Base-by-base conservation (phyloP, 2,888 invertebrate genomes). In the Philonicus albiceps region DNA sequence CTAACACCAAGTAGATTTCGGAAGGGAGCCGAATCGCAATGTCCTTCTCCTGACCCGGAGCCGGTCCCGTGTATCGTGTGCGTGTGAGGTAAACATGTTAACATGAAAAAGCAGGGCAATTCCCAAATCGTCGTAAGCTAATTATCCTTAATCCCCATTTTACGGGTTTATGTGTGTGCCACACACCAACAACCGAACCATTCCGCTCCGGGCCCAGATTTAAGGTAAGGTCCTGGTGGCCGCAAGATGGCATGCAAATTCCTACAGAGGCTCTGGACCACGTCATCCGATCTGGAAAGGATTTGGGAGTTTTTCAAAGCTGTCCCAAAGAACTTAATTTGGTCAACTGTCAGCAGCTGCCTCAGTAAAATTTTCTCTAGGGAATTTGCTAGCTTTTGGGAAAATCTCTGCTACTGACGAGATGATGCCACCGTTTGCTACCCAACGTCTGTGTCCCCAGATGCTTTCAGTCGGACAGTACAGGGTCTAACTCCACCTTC, bases 61-160 rank as follows among this genome's bases (percentile, higher is more conserved):
- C 34, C 34, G 34, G 37, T 37, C 37, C 30, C 30, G 27, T n/a
- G n/a, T 27, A n/a, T 22, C 40, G 80, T 76, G 78, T 73, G 76
- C 80, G 84, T 83, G 85, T 73, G 84, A 86, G 85, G 76, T 72
- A 84, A 86, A 34, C 84, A 86, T 84, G 75, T 86, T 86, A 86
- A 83, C 86, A 84, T 78, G 86, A 86, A 84, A 86, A 85, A 86
- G 87, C 87, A 87, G 86, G 85, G 78, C 88, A 88, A 88, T 88
- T 88, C 88, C 73, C 86, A 88, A 88, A 88, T 87, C 88, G 81
- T 88, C 80, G 85, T 88, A 88, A 87, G 88, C 88, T 88, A 88
- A 88, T 88, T 88, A 87, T 78, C 86, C 64, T 37, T 86, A 87
- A 87, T 88, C 88, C 86, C 80, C 64, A 81, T 81, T 86, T 86